Evolutionary conservation across 2,797 vertebrate genomes (phyloP), one percentile per base, ranked within the genome.

Genomic region (Macroramphosus scolopax): DNA sequence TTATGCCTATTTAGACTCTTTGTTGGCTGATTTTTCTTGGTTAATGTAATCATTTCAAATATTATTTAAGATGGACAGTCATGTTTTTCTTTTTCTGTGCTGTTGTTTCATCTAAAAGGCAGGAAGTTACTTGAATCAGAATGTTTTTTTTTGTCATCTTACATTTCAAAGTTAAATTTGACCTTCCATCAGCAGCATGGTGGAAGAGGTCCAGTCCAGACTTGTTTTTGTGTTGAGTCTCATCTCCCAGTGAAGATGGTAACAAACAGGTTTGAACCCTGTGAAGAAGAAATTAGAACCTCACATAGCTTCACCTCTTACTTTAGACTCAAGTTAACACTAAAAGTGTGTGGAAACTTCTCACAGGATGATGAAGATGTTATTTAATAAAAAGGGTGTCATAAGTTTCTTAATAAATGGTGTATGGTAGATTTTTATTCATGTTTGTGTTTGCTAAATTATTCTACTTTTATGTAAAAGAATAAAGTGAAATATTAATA

Each of bases 381-480:
- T 10, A 14, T 57, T 55, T 17, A 33, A 8, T n/a, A n/a, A 30
- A 10, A 25, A 68, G 8, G 59, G 35, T 28, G 41, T 55, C 17
- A 29, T 13, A 22, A 44, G 5, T 34, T 55, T 13, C 16, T 12
- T 50, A 53, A 71, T 61, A 12, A 51, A n/a, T n/a, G n/a, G n/a
- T 74, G 17, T 64, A 41, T 35, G 3, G 51, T 43, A 46, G 25
- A 38, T 60, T 68, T 74, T 44, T 36, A 42, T 61, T 63, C 36
- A 46, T 59, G 29, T 59, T 30, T 51, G n/a, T n/a, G n/a, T n/a
- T n/a, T 75, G 51, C 2, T 82, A 78, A 78, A 57, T 71, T 82
- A 77, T 84, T 51, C 40, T 59, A 46, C 24, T 15, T 71, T 4
- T 51, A 29, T 67, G 52, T 55, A 44, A 67, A 72, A n/a, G 46